Base-by-base conservation (phyloP, 1,140 invertebrate genomes). In the Portunus trituberculatus region DNA sequence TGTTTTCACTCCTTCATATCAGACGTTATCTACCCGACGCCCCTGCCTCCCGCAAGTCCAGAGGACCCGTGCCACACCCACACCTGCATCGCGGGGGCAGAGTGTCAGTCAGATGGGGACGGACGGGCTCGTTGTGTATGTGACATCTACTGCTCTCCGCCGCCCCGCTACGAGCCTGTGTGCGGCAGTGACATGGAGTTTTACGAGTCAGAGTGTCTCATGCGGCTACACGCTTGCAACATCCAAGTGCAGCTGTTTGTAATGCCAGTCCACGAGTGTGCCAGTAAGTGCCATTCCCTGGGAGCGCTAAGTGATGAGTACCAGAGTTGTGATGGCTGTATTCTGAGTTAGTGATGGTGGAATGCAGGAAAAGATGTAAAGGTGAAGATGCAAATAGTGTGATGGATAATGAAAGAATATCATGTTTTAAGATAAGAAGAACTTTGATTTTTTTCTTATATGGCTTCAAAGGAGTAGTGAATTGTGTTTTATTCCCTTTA, bases 161-260 rank as follows among this genome's bases (percentile, higher is more conserved):
- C 96, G 0, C 95, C 87, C 45, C 96, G 76, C 84, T 97, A 97
- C 2, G 97, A 98, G 97, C 97, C 97, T 48, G 98, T 98, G 93
- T 98, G 98, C 96, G 98, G 98, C 12, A 98, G 98, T 96, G 98
- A 98, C 97, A 98, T 98, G 32, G 98, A 98, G 96, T 98, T 98
- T 46, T 98, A 98, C 97, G 97, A 98, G 96, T 98, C 98, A 39
- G 98, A 98, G 94, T 98, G 98, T 96, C 98, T 98, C 96, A 97
- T 98, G 83, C 97, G 98, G 96, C 97, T 98, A 87, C 98, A 98
- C 97, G 98, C 98, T 67, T 99, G 98, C 97, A 97, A 98, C 91
- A 93, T 96, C 29, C 96, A 96, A 67, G 95, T 96, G 28, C 39
- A 95, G n/a, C 96, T 96, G 4, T 67, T 82, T 52, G 89, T 95